Evolutionary conservation across 2,113 vertebrate genomes (phyloP).

Genomic region (Elachura formosa): DNA sequence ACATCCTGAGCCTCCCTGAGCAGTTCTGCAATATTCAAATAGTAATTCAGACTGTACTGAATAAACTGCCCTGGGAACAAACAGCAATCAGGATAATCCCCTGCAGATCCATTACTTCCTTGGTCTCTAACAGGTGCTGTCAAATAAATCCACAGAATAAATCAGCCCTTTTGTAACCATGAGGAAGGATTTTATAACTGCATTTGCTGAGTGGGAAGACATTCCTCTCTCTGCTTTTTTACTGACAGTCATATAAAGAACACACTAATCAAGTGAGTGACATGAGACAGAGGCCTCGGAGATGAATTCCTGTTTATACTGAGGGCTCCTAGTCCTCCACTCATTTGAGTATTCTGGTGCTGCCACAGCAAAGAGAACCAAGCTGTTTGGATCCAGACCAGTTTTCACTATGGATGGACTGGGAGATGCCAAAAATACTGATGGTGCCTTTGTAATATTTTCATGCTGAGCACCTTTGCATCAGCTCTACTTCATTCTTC

Average conservation of each 20-base stretch:
- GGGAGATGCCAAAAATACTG: neutral
- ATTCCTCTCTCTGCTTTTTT: neutral
- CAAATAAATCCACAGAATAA: conserved; percentile 30
- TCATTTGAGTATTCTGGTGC: neutral
- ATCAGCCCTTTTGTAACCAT: conserved; percentile 25
- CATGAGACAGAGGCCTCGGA: neutral
- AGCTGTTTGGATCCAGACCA: neutral
- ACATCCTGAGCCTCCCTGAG: neutral
- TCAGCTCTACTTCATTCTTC: neutral
- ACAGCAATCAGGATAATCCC: conserved; percentile 24
- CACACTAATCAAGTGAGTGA: conserved; percentile 13
- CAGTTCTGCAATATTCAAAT: neutral
- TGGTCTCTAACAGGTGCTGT: conserved; percentile 39
- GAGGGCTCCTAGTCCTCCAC: neutral
- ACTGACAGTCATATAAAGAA: neutral
- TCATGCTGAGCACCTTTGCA: neutral
- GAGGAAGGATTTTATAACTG: conserved; percentile 34
- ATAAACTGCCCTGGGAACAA: neutral
- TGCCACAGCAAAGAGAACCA: neutral
- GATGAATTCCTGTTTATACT: neutral
- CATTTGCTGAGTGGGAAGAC: conserved; percentile 50
- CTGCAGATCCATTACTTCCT: conserved; percentile 12
- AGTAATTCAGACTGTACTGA: neutral
- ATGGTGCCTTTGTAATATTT: neutral
- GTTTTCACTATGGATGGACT: neutral